Evolutionary conservation across 2,888 invertebrate species (phyloP).

Genomic region (Noctua pronuba): DNA sequence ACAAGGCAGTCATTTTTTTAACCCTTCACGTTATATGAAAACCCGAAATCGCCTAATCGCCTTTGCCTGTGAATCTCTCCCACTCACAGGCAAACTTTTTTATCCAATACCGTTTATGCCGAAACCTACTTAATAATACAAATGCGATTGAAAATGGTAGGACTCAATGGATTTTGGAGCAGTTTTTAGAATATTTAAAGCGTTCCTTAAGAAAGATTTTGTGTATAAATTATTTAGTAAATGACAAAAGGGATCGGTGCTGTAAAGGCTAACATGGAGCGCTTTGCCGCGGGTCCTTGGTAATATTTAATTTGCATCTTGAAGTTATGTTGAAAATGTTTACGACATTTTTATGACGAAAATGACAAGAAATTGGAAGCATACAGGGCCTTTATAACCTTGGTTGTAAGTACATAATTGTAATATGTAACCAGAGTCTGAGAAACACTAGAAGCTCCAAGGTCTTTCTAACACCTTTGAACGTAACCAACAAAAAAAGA

Average conservation of each 20-base stretch:
- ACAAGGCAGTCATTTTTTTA: neutral
- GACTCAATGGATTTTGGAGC: constrained; percentile 49
- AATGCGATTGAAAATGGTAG: constrained; percentile 50
- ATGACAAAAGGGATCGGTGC: constrained; percentile 59
- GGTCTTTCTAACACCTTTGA: neutral
- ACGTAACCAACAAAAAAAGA: neutral
- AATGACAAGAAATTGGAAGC: constrained; percentile 51
- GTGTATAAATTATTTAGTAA: constrained; percentile 56
- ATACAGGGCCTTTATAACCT: constrained; percentile 36
- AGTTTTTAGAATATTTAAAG: constrained; percentile 52
- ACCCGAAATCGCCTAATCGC: constrained; percentile 45
- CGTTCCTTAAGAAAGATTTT: constrained; percentile 45
- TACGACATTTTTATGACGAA: constrained; percentile 63
- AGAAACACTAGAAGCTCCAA: neutral
- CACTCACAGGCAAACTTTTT: constrained; percentile 29
- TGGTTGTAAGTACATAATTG: constrained; percentile 6
- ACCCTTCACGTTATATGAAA: constrained; percentile 38
- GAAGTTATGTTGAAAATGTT: constrained; percentile 59
- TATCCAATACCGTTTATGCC: constrained; percentile 37
- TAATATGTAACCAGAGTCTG: neutral
- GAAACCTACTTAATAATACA: constrained; percentile 59
- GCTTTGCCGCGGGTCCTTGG: constrained; percentile 33
- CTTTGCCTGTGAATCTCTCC: too few relatives aligned
- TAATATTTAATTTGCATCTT: constrained; percentile 68
- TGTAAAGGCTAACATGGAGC: constrained; percentile 38